Evolutionary conservation across 2,113 vertebrate species (phyloP).

Genomic region (Empidonax traillii): DNA sequence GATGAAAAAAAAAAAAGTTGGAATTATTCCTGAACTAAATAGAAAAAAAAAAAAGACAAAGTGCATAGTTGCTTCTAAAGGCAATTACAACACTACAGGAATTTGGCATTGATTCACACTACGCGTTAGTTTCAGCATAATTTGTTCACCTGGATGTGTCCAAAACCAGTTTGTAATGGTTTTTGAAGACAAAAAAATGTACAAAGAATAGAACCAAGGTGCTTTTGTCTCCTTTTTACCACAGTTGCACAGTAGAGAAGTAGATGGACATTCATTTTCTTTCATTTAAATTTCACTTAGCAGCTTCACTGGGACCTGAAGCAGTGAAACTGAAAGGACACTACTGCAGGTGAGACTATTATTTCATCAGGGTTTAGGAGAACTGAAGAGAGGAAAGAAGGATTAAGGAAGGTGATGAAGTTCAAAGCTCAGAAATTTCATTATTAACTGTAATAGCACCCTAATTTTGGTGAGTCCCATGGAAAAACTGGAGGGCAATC

Average conservation of each 20-base stretch:
- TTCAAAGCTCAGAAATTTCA: background rate
- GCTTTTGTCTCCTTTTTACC: background rate
- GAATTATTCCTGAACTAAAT: background rate
- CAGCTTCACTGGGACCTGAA: background rate
- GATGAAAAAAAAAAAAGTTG: background rate
- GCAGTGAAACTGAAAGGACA: background rate
- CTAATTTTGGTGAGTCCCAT: background rate
- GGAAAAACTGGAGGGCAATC: background rate
- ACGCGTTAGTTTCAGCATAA: background rate
- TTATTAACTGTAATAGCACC: background rate
- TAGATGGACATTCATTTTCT: background rate
- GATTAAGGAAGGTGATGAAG: background rate
- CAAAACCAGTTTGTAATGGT: background rate
- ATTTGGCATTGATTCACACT: background rate
- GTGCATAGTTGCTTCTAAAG: background rate
- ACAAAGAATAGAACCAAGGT: background rate
- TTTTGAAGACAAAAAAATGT: background rate
- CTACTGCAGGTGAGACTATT: background rate
- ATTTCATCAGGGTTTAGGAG: background rate
- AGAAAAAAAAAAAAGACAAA: background rate
- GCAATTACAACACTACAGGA: background rate
- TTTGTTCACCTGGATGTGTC: background rate
- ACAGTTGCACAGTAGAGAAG: background rate
- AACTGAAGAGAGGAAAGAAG: background rate
- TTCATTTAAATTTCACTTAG: background rate